Percentiles rank a stretch among this genome's conserved stretches.
These are phyloP conservation scores for Drosophila nr. fundita DNA, from an alignment of 2,888 invertebrate genomes.

Conservation along the genomic window DNA sequence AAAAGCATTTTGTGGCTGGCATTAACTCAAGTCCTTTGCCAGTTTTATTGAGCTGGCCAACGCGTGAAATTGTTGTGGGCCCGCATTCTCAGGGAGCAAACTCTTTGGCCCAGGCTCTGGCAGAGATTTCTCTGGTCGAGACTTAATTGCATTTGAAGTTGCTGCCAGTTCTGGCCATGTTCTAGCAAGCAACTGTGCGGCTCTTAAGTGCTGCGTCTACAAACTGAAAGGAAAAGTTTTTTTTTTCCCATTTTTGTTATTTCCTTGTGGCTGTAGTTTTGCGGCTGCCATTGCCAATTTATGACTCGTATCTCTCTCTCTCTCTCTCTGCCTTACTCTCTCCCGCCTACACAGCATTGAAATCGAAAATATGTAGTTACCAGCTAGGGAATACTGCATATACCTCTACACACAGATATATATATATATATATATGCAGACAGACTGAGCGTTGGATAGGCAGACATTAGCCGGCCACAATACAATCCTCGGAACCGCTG, in stretches of 20 bases:
- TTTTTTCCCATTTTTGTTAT: conserved; percentile 18
- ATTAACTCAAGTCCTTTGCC: conserved; percentile 76
- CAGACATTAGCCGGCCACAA: conserved; percentile 34
- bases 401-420: conserved; percentile 4
- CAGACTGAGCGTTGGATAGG: conserved; percentile 4
- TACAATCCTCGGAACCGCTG: conserved; percentile 38
- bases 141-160: conserved; percentile 79
- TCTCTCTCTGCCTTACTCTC: conserved; percentile 40
- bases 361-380: conserved; percentile 75
- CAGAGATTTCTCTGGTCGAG: conserved; percentile 61
- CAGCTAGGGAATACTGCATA: conserved; percentile 59
- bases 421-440: conserved; percentile 2
- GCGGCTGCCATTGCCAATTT: conserved; percentile 77
- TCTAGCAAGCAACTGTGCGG: conserved; percentile 22
- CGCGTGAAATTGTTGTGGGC: conserved; percentile 76
- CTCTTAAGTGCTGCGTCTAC: conserved; percentile 66
- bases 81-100: conserved; percentile 21
- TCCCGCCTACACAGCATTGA: conserved; percentile 53
- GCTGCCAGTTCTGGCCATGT: conserved; percentile 37
- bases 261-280: conserved; percentile 33
- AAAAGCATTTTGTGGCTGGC: conserved; percentile 45
- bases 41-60: conserved; percentile 75
- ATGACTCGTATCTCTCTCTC: conserved; percentile 37
- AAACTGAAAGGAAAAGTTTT: conserved; percentile 73
- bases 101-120: conserved; percentile 18